Conservation (phyloP, 2,888 invertebrate genomes). For the Eudemis profundana region DNA sequence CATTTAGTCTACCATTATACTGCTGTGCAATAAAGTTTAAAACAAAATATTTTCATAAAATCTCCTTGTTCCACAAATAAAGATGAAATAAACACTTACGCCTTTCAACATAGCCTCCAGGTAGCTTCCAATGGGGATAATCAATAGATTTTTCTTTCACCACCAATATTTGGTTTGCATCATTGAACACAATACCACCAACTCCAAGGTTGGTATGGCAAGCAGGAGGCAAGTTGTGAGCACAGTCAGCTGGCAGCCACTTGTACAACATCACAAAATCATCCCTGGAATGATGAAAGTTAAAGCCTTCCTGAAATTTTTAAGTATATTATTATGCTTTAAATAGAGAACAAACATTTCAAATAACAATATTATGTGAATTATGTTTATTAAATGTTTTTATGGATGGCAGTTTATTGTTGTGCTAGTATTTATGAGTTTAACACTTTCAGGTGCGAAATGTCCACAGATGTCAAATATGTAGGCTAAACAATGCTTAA, state of each 20-base stretch:
- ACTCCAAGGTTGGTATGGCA: constrained; percentile 93
- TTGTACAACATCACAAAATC: constrained; percentile 92
- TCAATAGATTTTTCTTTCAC: constrained; percentile 90
- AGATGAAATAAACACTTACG: constrained; percentile 74
- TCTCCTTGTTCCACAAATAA: not conserved
- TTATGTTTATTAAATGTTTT: too few relatives aligned
- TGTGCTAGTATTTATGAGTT: too few relatives aligned
- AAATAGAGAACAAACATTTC: too few relatives aligned
- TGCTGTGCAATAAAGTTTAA: too few relatives aligned
- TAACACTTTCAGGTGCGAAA: too few relatives aligned
- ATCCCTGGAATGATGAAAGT: constrained; percentile 94
- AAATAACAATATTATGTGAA: too few relatives aligned
- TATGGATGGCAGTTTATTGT: too few relatives aligned
- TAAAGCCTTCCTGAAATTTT: constrained; percentile 89
- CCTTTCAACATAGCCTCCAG: constrained; percentile 96
- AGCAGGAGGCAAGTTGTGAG: constrained; percentile 89
- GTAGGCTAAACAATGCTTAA: too few relatives aligned
- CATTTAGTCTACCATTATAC: too few relatives aligned
- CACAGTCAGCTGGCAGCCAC: constrained; percentile 89
- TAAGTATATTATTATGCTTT: too few relatives aligned
- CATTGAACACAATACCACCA: constrained; percentile 94
- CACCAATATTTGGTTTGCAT: constrained; percentile 90
- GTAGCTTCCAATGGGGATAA: constrained; percentile 92
- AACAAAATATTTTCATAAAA: not conserved
- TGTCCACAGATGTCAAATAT: too few relatives aligned